phyloP scores from a whole-genome alignment of 64 coral and sea anemone species.

The Stylophora pistillata region DNA sequence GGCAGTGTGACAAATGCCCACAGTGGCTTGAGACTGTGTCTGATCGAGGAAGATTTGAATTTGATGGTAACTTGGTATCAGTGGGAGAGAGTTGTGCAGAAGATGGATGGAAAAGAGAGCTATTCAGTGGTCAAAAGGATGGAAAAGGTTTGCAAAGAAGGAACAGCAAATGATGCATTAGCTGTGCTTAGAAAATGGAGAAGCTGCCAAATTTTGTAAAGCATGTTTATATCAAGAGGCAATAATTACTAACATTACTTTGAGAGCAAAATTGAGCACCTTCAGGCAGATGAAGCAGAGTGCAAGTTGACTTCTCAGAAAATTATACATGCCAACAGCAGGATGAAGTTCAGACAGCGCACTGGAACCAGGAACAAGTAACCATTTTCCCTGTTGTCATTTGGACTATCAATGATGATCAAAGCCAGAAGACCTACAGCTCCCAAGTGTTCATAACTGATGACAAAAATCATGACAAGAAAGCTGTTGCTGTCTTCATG shows the following conservation, averaged over 20 bases:
- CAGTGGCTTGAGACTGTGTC: conserved; percentile 20
- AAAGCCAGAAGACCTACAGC: background rate
- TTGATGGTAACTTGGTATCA: conserved; percentile 50
- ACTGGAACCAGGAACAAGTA: conserved; percentile 40
- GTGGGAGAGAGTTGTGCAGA: conserved; percentile 22
- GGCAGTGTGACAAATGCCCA: conserved; percentile 66
- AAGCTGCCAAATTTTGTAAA: conserved; percentile 14
- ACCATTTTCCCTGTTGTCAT: conserved; percentile 50
- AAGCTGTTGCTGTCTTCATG: conserved; percentile 28
- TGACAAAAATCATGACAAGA: conserved; percentile 18
- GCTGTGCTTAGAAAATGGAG: conserved; percentile 11
- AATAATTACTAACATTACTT: conserved; percentile 26
- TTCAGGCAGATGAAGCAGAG: background rate
- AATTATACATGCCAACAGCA: conserved; percentile 40
- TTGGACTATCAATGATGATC: conserved; percentile 29
- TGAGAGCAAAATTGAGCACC: background rate
- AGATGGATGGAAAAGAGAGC: background rate
- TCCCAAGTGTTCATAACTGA: background rate
- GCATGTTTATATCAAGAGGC: conserved; percentile 61
- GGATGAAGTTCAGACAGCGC: conserved; percentile 56
- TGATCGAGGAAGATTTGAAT: conserved; percentile 28
- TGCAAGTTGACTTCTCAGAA: conserved; percentile 61
- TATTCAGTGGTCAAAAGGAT: conserved; percentile 24
- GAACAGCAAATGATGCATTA: conserved; percentile 27
- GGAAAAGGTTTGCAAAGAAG: conserved; percentile 43